These are phyloP conservation scores for Amphipoea lucens DNA, from an alignment of 2,888 invertebrate genomes.

Conservation along the genomic window DNA sequence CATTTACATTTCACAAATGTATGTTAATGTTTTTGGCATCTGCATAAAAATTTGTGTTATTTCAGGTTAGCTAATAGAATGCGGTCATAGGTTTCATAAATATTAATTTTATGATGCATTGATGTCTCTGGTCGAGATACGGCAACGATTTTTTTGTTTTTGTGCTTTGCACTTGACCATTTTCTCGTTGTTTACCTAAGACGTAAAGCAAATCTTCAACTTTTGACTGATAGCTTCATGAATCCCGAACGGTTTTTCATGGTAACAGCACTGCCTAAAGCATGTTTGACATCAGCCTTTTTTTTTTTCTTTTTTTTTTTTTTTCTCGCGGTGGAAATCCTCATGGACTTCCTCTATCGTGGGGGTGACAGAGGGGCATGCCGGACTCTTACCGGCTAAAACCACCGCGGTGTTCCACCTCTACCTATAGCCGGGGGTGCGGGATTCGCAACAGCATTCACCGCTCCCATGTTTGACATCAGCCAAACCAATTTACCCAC, in stretches of 20 bases:
- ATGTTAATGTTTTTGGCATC: slow-evolving; percentile 42
- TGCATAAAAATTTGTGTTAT: slow-evolving; percentile 28
- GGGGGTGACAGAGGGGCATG: too few relatives aligned
- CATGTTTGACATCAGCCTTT: too few relatives aligned
- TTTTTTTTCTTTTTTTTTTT: too few relatives aligned
- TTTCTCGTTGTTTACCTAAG: not conserved
- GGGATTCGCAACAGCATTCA: too few relatives aligned
- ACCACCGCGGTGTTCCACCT: too few relatives aligned
- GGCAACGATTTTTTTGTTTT: not conserved
- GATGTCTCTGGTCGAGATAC: not conserved
- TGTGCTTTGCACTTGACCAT: not conserved
- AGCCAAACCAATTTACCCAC: not conserved
- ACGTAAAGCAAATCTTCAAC: not conserved
- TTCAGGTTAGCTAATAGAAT: slow-evolving; percentile 6
- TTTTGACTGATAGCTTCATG: not conserved
- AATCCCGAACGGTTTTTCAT: not conserved
- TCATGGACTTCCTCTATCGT: too few relatives aligned
- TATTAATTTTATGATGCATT: slow-evolving; percentile 7
- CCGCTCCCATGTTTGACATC: too few relatives aligned
- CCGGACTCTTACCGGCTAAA: too few relatives aligned
- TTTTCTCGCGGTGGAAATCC: too few relatives aligned
- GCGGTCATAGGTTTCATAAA: slow-evolving; percentile 2
- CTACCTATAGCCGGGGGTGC: too few relatives aligned
- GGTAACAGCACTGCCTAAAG: not conserved
- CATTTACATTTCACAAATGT: slow-evolving; percentile 41